Conservation (phyloP, 2,113 vertebrate genomes). For the Capreolus pygargus region DNA sequence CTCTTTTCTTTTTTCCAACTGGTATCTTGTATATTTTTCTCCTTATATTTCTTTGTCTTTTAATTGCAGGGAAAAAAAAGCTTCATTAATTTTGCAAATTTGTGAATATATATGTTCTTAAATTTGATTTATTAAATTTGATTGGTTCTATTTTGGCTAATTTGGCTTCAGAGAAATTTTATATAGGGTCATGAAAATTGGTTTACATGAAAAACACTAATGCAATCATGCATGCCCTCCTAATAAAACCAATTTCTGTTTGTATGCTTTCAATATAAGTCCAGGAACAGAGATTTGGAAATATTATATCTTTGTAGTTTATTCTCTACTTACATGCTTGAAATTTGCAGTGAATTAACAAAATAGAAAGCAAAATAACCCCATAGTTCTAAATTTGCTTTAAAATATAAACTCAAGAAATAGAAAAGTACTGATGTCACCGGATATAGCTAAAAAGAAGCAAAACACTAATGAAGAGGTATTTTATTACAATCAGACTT, state of each 20-base stretch:
- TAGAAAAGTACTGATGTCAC: background rate
- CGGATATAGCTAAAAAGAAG: background rate
- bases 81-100: constrained; percentile 18
- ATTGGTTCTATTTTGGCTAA: constrained; percentile 23
- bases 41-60: background rate
- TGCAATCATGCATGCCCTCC: constrained; percentile 18
- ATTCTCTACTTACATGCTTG: constrained; percentile 34
- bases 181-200: background rate
- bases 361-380: constrained; percentile 51
- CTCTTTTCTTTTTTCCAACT: background rate
- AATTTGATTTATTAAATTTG: background rate
- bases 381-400: constrained; percentile 63
- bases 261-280: constrained; percentile 69
- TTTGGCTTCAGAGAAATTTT: constrained; percentile 37
- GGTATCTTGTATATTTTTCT: rapidly evolving
- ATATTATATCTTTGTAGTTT: constrained; percentile 36
- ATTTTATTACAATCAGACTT: constrained; percentile 34
- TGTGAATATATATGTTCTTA: background rate
- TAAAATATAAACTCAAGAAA: constrained; percentile 41
- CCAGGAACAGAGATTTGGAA: constrained; percentile 55
- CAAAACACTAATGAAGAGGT: constrained; percentile 31
- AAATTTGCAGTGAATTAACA: constrained; percentile 33
- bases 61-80: background rate
- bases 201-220: constrained; percentile 55
- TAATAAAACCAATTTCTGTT: constrained; percentile 71